phyloP scores from a whole-genome alignment of 35 echinoderm and acorn worm genomes.

The Ophiothrix spiculata region DNA sequence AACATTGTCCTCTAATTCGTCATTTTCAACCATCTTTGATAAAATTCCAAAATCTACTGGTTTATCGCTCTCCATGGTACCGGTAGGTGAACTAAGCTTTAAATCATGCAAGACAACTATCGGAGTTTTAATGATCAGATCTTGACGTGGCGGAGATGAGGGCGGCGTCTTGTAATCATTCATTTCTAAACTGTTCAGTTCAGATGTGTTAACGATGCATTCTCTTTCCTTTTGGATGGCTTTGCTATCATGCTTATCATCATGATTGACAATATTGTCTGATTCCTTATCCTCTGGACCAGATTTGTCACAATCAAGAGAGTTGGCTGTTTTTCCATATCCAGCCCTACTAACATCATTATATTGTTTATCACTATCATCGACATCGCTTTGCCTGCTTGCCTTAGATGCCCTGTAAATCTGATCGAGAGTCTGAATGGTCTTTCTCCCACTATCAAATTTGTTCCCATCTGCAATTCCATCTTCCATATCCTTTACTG shows the following conservation, averaged over 20 bases:
- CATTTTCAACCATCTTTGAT: neutral
- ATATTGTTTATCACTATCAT: too few species aligned
- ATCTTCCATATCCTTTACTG: too few species aligned
- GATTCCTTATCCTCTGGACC: neutral
- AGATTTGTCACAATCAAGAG: too few species aligned
- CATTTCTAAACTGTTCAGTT: neutral
- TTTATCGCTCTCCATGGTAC: neutral
- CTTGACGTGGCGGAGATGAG: neutral
- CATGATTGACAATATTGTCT: neutral
- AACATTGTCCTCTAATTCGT: neutral
- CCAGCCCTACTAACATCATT: too few species aligned
- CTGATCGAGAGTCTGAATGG: too few species aligned
- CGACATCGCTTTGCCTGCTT: too few species aligned
- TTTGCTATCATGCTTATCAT: neutral
- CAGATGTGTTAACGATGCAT: neutral
- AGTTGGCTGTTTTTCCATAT: too few species aligned
- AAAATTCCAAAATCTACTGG: neutral
- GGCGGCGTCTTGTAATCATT: neutral
- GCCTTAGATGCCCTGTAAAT: too few species aligned
- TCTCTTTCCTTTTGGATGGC: neutral
- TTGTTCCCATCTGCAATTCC: too few species aligned
- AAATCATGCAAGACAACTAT: constrained; percentile 8
- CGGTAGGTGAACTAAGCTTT: neutral
- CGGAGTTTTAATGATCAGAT: neutral
- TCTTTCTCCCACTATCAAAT: too few species aligned